Conservation (phyloP, 2,888 invertebrate genomes). For the Cotesia congregata region DNA sequence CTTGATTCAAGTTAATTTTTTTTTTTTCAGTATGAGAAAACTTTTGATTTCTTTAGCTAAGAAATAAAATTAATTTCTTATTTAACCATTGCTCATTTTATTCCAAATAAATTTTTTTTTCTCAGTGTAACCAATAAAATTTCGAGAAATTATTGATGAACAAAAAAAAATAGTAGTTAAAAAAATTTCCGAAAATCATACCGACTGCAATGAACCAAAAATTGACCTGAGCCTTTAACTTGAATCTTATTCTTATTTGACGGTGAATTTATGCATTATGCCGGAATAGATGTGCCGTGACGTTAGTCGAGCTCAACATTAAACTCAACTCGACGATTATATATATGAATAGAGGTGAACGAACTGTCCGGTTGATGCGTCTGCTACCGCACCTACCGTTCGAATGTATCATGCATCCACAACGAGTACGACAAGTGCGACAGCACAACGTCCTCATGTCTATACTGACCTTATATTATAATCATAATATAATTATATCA, state of each 20-base stretch:
- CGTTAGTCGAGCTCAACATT: conserved; percentile 18
- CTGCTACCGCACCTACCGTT: conserved; percentile 48
- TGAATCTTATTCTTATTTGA: conserved; percentile 24
- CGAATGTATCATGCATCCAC: conserved; percentile 64
- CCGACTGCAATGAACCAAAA: too few relatives aligned
- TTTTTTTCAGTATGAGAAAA: too few relatives aligned
- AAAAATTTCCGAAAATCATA: too few relatives aligned
- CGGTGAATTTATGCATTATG: conserved; percentile 26
- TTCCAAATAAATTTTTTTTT: too few relatives aligned
- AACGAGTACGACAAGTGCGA: conserved; percentile 63
- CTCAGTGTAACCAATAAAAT: too few relatives aligned
- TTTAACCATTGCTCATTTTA: too few relatives aligned
- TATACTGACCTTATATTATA: conserved; percentile 58
- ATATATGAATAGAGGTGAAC: conserved; percentile 55
- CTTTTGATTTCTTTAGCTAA: too few relatives aligned
- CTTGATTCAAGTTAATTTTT: too few relatives aligned
- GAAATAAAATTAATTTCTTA: too few relatives aligned
- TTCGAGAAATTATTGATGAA: too few relatives aligned
- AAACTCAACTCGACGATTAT: background rate
- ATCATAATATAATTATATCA: conserved; percentile 43
- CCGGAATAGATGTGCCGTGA: conserved; percentile 17
- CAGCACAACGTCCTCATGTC: conserved; percentile 43
- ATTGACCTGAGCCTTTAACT: background rate
- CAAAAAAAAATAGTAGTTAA: too few relatives aligned
- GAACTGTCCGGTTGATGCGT: conserved; percentile 58